Evolutionary conservation across 2,888 invertebrate species (phyloP).

Genomic region (Ophion ellenae): DNA sequence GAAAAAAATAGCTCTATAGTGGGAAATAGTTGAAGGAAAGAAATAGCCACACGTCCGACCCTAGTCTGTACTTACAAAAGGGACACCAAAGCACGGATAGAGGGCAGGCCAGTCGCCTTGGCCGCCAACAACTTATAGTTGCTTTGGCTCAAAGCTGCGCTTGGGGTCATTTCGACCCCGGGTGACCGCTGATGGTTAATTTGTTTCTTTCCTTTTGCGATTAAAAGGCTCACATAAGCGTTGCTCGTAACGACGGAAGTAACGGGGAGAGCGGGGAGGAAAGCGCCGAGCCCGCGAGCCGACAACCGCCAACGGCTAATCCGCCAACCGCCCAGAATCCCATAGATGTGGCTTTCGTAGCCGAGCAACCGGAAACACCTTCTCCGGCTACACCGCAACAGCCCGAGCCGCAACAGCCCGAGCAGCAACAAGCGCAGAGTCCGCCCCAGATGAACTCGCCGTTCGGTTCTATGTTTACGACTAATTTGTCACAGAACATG

Average conservation of each 20-base stretch:
- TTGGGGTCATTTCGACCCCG: no score
- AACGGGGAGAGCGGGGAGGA: conserved; percentile 55
- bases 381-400: conserved; percentile 51
- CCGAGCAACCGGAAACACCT: conserved; percentile 45
- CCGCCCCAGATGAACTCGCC: conserved; percentile 53
- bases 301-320: conserved; percentile 51
- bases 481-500: conserved; percentile 83
- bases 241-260: conserved; percentile 63
- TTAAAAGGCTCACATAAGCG: conserved; percentile 58
- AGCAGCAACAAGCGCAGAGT: conserved; percentile 57
- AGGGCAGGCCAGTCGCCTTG: no score
- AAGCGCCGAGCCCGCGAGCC: conserved; percentile 55
- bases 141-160: no score
- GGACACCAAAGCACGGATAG: neutral
- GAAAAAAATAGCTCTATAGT: no score
- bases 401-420: conserved; percentile 64
- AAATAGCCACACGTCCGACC: no score
- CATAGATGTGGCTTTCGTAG: conserved; percentile 35
- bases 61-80: neutral
- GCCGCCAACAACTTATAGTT: no score
- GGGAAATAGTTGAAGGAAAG: no score
- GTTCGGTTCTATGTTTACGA: conserved; percentile 74
- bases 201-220: neutral
- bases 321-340: conserved; percentile 45
- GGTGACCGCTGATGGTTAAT: neutral